Evolutionary conservation across 2,113 vertebrate genomes (phyloP), one percentile per base, ranked within the genome.

Genomic region (Dipodomys ordii): DNA sequence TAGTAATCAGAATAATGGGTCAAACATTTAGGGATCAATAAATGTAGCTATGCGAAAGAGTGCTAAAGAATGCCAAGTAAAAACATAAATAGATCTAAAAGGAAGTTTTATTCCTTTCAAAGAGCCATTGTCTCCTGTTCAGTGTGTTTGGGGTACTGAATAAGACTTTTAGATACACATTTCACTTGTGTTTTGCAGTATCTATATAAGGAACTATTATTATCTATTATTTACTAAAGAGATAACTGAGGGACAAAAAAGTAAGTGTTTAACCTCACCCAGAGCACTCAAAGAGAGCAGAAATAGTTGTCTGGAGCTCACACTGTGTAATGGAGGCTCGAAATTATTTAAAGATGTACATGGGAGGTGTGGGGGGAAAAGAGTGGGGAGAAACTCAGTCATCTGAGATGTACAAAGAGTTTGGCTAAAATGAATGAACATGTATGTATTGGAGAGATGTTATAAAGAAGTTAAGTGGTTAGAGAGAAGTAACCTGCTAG

Each of bases 271-370:
- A 68, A 88, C 79, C 16, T 44, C 77, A 53, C 3, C 8, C 7
- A 53, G 19, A 39, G 3, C 39, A 39, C 39, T 39, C 1, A 72
- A 81, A 72, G 71, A 15, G 16, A 77, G 74, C 13, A 79, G 65
- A 92, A 49, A 90, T 9, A 46, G 3, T 30, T n/a, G 15, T 87
- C n/a, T 35, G 35, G 73, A 53, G 32, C 18, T 53, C 15, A n/a
- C 32, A 72, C 57, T 57, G 13, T 84, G 44, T 16, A 87, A 22
- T 69, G 18, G 60, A 83, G 20, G 6, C 32, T 46, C 3, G 62
- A 83, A 87, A 83, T 86, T 72, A 74, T 73, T 74, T 85, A 71
- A 78, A 86, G 23, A 82, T 71, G 91, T 89, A 68, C 9, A 65
- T 2, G 11, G 69, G 65, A 79, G 73, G 60, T n/a, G 6, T 13